Conservation (phyloP, 2,797 vertebrate species). For the Sciurus carolinensis region DNA sequence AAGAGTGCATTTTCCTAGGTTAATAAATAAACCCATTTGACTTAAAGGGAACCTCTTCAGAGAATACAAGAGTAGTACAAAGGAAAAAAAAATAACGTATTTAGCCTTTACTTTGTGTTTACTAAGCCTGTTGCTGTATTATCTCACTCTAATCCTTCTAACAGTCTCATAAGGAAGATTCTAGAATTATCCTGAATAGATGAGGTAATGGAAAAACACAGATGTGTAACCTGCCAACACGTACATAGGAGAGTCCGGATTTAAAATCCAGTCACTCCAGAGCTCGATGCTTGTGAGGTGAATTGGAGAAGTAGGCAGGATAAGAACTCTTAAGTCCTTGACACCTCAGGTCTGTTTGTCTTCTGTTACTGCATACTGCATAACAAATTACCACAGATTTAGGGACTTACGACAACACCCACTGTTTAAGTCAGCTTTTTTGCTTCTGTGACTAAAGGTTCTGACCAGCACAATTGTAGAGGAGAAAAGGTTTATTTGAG, state of each 20-base stretch:
- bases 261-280: neutral
- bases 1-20: neutral
- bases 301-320: neutral
- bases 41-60: neutral
- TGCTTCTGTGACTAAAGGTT: too few species aligned
- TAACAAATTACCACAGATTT: neutral
- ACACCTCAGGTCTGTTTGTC: neutral
- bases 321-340: neutral
- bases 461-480: too few species aligned
- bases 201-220: neutral
- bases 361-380: neutral
- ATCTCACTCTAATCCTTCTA: neutral
- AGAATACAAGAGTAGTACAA: neutral
- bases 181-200: constrained; percentile 7
- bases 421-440: too few species aligned
- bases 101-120: neutral
- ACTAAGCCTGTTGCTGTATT: neutral
- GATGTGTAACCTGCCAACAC: neutral
- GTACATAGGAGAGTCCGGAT: neutral
- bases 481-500: too few species aligned
- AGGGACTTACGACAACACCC: neutral
- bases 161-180: neutral
- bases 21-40: constrained; percentile 47
- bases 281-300: neutral
- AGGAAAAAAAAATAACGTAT: constrained; percentile 22